phyloP scores from a whole-genome alignment of 1,140 invertebrate genomes.

The Reticulitermes speratus region DNA sequence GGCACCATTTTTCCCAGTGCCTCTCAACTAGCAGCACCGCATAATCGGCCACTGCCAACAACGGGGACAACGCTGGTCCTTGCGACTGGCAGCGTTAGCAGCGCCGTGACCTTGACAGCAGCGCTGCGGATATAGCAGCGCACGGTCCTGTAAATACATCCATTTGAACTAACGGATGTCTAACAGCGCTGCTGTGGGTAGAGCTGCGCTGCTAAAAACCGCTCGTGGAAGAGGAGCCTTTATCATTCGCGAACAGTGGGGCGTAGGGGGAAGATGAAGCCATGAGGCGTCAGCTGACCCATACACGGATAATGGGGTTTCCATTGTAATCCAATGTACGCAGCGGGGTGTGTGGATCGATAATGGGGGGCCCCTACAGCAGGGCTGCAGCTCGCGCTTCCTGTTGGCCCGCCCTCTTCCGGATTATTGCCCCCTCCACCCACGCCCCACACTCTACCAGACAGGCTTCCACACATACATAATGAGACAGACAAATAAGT shows the following conservation, averaged over 20 bases:
- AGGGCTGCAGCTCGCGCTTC: neutral
- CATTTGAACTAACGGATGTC: no score
- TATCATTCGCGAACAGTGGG: neutral
- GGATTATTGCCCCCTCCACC: neutral
- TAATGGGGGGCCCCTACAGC: neutral
- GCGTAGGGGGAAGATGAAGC: neutral
- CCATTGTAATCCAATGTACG: slow-evolving; percentile 4
- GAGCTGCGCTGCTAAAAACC: no score
- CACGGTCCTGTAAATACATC: no score
- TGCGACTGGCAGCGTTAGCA: no score
- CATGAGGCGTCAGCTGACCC: neutral
- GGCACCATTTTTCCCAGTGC: no score
- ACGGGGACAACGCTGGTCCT: no score
- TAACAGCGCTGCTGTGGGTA: no score
- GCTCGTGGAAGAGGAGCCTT: no score
- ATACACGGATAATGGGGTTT: neutral
- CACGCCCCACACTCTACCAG: neutral
- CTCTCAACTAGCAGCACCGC: no score
- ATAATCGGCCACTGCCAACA: no score
- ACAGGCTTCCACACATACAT: slow-evolving; percentile 14
- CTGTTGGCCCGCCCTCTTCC: neutral
- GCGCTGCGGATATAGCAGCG: no score
- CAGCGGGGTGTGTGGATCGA: neutral
- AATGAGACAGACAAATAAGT: neutral
- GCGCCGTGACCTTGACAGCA: no score